Evolutionary conservation across 1,140 invertebrate species (phyloP).

Genomic region (Euura saliciscinereae): DNA sequence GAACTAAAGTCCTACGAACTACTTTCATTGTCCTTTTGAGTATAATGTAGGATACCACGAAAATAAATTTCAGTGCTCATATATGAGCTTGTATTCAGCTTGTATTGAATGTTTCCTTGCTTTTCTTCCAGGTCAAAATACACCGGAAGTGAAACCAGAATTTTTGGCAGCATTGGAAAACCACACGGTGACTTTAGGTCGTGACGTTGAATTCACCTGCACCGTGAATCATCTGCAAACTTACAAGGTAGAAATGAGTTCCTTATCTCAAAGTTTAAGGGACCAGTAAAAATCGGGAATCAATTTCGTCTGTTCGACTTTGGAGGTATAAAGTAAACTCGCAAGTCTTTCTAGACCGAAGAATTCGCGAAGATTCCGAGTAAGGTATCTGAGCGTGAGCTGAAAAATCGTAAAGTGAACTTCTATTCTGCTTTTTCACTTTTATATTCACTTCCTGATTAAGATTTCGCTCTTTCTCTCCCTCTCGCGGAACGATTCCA

Average conservation of each 20-base stretch:
- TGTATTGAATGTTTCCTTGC: neutral
- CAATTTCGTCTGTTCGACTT: slow-evolving; percentile 7
- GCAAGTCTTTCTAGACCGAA: neutral
- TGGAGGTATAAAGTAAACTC: neutral
- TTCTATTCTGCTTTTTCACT: neutral
- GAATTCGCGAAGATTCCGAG: neutral
- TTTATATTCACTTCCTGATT: neutral
- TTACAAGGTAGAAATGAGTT: slow-evolving; percentile 72
- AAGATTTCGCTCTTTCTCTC: neutral
- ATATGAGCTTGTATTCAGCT: too few relatives aligned
- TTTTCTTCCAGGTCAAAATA: slow-evolving; percentile 51
- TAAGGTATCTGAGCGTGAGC: neutral
- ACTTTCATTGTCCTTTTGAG: too few relatives aligned
- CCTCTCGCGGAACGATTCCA: neutral
- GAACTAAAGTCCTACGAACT: too few relatives aligned
- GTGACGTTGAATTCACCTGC: slow-evolving; percentile 87
- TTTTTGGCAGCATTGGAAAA: slow-evolving; percentile 87
- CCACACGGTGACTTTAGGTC: slow-evolving; percentile 83
- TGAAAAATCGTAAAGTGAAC: slow-evolving; percentile 5
- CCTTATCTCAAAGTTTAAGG: slow-evolving; percentile 4
- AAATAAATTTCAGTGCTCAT: too few relatives aligned
- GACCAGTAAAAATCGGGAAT: neutral
- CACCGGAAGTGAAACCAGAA: slow-evolving; percentile 69
- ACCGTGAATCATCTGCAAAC: slow-evolving; percentile 84
- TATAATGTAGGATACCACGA: too few relatives aligned